Percentiles rank a stretch among this genome's conserved stretches.
phyloP scores from a whole-genome alignment of 2,113 vertebrate genomes.

The Lontra canadensis region DNA sequence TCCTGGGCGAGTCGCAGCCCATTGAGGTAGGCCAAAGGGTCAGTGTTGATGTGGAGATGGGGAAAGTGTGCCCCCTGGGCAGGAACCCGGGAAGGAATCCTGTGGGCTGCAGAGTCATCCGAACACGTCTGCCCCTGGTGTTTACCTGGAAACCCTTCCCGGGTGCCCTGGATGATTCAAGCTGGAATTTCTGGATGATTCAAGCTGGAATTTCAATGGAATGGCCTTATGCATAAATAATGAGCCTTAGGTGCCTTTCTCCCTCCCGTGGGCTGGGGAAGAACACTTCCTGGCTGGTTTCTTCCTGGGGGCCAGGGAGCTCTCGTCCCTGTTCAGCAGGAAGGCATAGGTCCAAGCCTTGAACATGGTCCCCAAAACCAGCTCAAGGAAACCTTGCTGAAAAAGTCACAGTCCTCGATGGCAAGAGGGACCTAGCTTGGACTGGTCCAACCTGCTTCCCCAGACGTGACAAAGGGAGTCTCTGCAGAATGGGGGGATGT shows the following conservation, averaged over 20 bases:
- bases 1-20: constrained; percentile 91
- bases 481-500: not conserved
- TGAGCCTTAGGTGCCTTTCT: fast-evolving
- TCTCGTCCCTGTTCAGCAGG: not conserved
- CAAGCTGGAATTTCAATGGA: not conserved
- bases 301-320: not conserved
- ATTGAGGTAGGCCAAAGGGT: constrained; percentile 86
- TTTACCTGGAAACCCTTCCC: not conserved
- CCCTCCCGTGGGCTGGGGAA: fast-evolving
- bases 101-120: fast-evolving
- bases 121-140: fast-evolving
- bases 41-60: fast-evolving
- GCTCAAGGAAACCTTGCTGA: not conserved
- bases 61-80: not conserved
- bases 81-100: not conserved
- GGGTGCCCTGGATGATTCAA: not conserved
- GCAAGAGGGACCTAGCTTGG: not conserved
- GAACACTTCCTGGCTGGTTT: not conserved
- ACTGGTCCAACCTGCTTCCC: not conserved
- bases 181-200: not conserved
- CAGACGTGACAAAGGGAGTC: not conserved
- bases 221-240: not conserved
- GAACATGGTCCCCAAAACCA: not conserved
- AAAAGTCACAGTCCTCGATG: not conserved
- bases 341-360: not conserved